Evolutionary conservation across 2,797 vertebrate species (phyloP).

Genomic region (Anas bernieri): DNA sequence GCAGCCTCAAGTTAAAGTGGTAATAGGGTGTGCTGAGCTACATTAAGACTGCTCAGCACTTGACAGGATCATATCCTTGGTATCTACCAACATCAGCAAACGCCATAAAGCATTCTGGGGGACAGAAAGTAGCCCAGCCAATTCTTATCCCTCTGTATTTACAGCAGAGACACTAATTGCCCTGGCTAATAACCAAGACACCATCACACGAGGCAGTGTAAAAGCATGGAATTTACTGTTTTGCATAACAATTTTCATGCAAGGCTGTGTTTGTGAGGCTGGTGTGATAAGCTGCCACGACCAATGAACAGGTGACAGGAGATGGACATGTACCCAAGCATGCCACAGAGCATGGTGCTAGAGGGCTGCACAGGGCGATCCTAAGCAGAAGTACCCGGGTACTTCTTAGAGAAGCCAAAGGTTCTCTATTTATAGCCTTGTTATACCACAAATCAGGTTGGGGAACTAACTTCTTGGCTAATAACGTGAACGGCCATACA

Average conservation of each 20-base stretch:
- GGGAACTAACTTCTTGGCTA: neutral
- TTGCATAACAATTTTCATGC: neutral
- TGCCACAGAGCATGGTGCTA: fast-evolving
- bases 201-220: neutral
- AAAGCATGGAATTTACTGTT: neutral
- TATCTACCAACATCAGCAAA: neutral
- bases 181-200: neutral
- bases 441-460: neutral
- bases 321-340: neutral
- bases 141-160: neutral
- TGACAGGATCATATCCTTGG: neutral
- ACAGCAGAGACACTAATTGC: neutral
- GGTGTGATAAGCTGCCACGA: fast-evolving
- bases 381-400: neutral
- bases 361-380: fast-evolving
- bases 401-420: neutral
- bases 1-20: neutral
- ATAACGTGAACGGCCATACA: neutral
- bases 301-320: neutral
- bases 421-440: neutral
- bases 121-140: neutral
- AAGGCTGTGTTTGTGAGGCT: neutral
- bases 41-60: neutral
- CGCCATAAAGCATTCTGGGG: neutral
- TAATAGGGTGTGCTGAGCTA: neutral